Evolutionary conservation across 1,140 invertebrate species (phyloP), one percentile per base, ranked within the genome.

Genomic region (Heterodera schachtii): DNA sequence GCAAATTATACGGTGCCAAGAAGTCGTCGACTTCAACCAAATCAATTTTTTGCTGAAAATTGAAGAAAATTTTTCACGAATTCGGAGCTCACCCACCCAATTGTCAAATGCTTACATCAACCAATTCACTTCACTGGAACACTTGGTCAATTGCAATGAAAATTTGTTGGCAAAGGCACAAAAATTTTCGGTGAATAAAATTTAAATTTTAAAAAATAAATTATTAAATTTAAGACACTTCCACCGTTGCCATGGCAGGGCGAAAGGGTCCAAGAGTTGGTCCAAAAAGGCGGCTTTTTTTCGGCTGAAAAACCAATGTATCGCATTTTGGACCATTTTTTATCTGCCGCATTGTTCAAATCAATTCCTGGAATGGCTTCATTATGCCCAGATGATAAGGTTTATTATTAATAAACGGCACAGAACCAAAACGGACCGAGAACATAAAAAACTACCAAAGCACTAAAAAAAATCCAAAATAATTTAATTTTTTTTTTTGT

Each of bases 271-370:
- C 7, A 44, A 11, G 31, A 75, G 46, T 75, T 75, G 73, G 16
- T 43, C 44, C n/a, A 73, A 73, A 75, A 75, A 46, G 11, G 4
- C 31, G 49, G 71, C 60, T 2, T 16, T 75, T 43, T 7, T 75
- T 11, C 1, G 5, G 5, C 57, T 11, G 19, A 19, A 19, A 31
- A 31, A 31, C 57, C 57, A 64, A 64, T 19, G 57, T 19, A 64
- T 64, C 57, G 57, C 57, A 64, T 64, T 64, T 64, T 64, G 57
- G 57, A 64, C 57, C 57, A 64, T 64, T 64, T 64, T 11, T 64
- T 64, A 13, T 64, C 13, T 19, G 57, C 57, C 16, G 57, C 16
- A 13, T 19, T 64, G 4, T 19, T 64, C 57, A 64, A 64, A 19
- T 64, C 57, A 64, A 16, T 64, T 11, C 57, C 57, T 5, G 57